Evolutionary conservation across 30 jellyfish, hydroid and myxozoan genomes (phyloP).

Genomic region (Hydra vulgaris): DNA sequence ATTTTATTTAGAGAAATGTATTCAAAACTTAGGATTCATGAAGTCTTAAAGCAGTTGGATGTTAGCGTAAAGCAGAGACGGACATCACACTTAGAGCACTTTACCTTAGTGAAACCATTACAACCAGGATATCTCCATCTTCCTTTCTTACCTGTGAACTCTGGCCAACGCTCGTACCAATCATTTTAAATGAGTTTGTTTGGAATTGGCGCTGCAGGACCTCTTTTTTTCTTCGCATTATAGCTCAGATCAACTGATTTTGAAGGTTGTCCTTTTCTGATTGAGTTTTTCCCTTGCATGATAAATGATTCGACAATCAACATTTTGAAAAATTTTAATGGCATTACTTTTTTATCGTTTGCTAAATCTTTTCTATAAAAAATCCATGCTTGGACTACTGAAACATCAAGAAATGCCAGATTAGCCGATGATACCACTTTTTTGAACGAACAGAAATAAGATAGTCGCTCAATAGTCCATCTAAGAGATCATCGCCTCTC

Average conservation of each 20-base stretch:
- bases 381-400: slow-evolving; percentile 16
- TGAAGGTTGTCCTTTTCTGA: slow-evolving; percentile 5
- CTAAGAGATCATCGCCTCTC: slow-evolving; percentile 14
- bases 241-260: not conserved
- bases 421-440: slow-evolving; percentile 21
- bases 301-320: slow-evolving; percentile 3
- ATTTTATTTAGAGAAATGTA: too few species aligned
- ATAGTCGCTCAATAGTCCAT: slow-evolving; percentile 17
- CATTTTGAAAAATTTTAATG: not conserved
- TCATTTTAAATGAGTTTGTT: not conserved
- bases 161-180: slow-evolving; percentile 7
- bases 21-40: too few species aligned
- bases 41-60: slow-evolving; percentile 6
- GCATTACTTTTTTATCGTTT: not conserved
- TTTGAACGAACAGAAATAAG: slow-evolving; percentile 11
- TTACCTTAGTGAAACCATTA: slow-evolving; percentile 1
- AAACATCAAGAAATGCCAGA: slow-evolving; percentile 16
- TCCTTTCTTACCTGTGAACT: not conserved
- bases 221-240: not conserved
- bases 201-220: slow-evolving; percentile 18
- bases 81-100: not conserved
- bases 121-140: slow-evolving; percentile 8
- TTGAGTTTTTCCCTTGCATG: slow-evolving; percentile 1
- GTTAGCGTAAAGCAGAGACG: not conserved
- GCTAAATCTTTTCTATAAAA: not conserved